Conservation (phyloP, 2,113 vertebrate genomes). For the Diphyllodes magnificus region DNA sequence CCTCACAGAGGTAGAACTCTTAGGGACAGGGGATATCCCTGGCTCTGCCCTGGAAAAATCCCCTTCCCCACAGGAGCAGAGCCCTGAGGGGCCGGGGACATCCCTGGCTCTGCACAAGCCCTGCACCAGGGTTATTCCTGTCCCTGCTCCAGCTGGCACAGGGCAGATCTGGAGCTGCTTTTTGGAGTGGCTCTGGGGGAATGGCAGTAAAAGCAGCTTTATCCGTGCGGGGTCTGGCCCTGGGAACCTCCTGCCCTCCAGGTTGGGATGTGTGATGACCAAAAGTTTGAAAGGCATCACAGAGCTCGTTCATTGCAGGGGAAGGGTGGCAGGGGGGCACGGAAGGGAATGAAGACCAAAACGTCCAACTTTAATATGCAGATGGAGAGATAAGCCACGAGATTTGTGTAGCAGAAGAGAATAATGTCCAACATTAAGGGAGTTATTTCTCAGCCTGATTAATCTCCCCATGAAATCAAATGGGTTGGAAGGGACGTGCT, state of each 20-base stretch:
- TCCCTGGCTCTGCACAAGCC: neutral
- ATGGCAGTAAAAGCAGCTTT: neutral
- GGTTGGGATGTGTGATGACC: neutral
- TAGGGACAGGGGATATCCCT: neutral
- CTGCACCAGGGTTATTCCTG: neutral
- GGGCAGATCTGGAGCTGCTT: neutral
- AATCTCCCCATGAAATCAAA: neutral
- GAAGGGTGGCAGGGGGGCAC: neutral
- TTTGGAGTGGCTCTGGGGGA: neutral
- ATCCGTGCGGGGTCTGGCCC: no score
- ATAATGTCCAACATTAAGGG: neutral
- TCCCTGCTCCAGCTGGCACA: neutral
- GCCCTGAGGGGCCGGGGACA: neutral
- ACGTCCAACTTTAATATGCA: neutral
- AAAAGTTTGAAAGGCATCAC: neutral
- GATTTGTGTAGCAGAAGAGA: slow-evolving; percentile 25
- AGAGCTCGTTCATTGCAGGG: neutral
- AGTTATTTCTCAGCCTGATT: neutral
- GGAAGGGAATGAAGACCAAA: neutral
- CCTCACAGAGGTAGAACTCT: neutral
- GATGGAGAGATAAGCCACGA: neutral
- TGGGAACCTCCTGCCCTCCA: neutral
- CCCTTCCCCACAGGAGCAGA: neutral
- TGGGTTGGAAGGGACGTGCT: neutral
- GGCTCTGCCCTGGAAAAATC: neutral